Conservation (phyloP, 2,797 vertebrate genomes). For the Nannoperca australis region DNA sequence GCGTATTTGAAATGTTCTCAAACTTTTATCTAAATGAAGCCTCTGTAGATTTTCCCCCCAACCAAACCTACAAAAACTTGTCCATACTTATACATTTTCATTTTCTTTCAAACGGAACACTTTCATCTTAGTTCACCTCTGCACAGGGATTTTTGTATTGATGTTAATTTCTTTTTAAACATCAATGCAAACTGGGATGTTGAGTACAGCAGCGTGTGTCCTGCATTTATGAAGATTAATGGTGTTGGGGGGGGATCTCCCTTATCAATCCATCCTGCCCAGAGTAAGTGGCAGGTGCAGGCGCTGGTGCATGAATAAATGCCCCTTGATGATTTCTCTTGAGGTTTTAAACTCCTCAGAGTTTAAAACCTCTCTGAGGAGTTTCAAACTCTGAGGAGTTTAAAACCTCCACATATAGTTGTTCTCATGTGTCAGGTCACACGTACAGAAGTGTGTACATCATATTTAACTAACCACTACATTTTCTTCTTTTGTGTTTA, state of each 20-base stretch:
- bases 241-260: slow-evolving; percentile 59
- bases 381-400: slow-evolving; percentile 40
- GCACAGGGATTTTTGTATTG: slow-evolving; percentile 15
- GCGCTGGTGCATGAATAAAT: slow-evolving; percentile 76
- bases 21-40: neutral
- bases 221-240: slow-evolving; percentile 77
- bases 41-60: no score
- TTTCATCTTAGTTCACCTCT: slow-evolving; percentile 12
- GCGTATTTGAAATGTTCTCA: neutral
- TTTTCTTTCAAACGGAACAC: neutral
- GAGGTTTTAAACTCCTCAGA: slow-evolving; percentile 63
- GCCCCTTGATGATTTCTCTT: slow-evolving; percentile 77
- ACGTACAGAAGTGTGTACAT: neutral
- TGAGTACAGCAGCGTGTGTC: slow-evolving; percentile 51
- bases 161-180: neutral
- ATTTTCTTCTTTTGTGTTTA: neutral
- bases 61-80: neutral
- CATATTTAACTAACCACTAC: no score
- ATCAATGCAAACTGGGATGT: slow-evolving; percentile 55
- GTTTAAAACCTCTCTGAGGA: no score
- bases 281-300: slow-evolving; percentile 80
- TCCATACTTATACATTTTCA: no score
- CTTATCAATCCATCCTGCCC: slow-evolving; percentile 73
- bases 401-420: slow-evolving; percentile 1
- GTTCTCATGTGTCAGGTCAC: slow-evolving; percentile 28